These are phyloP conservation scores for Arrhopalites spinosus DNA, from an alignment of 2,888 invertebrate species.

Conservation along the genomic window DNA sequence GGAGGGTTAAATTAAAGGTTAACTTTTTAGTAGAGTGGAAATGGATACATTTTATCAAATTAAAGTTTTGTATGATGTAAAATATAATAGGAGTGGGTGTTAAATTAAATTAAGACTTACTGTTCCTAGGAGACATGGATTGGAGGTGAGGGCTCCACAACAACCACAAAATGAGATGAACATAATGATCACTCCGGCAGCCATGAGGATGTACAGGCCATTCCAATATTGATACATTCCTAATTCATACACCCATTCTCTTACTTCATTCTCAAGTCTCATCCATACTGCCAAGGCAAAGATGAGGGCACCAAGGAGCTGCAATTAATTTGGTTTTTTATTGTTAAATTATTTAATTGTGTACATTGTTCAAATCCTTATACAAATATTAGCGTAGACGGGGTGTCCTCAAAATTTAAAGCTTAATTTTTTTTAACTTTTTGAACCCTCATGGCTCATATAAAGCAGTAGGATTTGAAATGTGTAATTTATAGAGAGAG, in stretches of 20 bases:
- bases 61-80: background rate
- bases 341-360: conserved; percentile 18
- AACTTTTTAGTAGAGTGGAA: conserved; percentile 3
- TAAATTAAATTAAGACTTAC: conserved; percentile 66
- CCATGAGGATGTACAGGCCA: conserved; percentile 80
- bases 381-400: no score
- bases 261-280: conserved; percentile 77
- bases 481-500: no score
- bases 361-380: background rate
- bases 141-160: conserved; percentile 79
- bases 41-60: background rate
- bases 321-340: no score
- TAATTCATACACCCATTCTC: conserved; percentile 78
- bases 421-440: no score
- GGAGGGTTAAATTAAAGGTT: no score
- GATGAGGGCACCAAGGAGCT: conserved; percentile 78
- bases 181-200: conserved; percentile 73
- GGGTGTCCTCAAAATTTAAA: no score
- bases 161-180: conserved; percentile 80
- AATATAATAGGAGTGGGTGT: background rate
- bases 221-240: conserved; percentile 78
- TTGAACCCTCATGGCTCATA: no score
- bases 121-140: conserved; percentile 68
- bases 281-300: conserved; percentile 82
- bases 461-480: no score